Conservation (phyloP, 2,888 invertebrate species). For the Pseudanteris insignis region DNA sequence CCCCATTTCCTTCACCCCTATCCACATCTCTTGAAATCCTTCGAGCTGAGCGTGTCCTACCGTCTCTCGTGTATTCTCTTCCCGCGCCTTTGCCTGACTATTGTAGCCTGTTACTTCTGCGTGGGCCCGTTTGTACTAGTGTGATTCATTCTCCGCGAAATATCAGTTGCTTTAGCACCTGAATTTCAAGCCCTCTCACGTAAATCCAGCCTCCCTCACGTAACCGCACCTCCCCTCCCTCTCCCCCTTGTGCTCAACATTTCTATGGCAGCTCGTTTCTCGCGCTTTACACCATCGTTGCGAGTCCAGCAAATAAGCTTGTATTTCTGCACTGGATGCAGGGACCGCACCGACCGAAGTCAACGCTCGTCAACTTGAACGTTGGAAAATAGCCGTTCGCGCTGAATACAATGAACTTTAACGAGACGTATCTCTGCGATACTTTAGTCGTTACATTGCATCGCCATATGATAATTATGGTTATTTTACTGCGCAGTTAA, state of each 20-base stretch:
- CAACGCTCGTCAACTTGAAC: slow-evolving; percentile 8
- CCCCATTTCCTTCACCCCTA: slow-evolving; percentile 11
- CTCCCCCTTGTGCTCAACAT: too few species aligned
- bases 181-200: slow-evolving; percentile 54
- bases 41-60: slow-evolving; percentile 35
- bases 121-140: slow-evolving; percentile 57
- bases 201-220: slow-evolving; percentile 43
- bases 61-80: slow-evolving; percentile 39
- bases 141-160: slow-evolving; percentile 64
- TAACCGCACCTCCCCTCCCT: background rate
- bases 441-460: too few species aligned
- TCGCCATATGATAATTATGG: too few species aligned
- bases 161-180: slow-evolving; percentile 62
- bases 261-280: slow-evolving; percentile 2
- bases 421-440: background rate
- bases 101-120: slow-evolving; percentile 61
- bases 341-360: slow-evolving; percentile 19
- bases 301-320: slow-evolving; percentile 45
- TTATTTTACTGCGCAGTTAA: too few species aligned
- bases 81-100: slow-evolving; percentile 58
- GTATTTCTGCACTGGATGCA: slow-evolving; percentile 25
- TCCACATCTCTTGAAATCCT: slow-evolving; percentile 35
- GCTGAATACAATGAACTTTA: slow-evolving; percentile 1
- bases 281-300: slow-evolving; percentile 47
- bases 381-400: slow-evolving; percentile 2